Percentiles rank a stretch among this genome's conserved stretches.
Conservation (phyloP, 2,797 vertebrate species). For the Tinamus major region DNA sequence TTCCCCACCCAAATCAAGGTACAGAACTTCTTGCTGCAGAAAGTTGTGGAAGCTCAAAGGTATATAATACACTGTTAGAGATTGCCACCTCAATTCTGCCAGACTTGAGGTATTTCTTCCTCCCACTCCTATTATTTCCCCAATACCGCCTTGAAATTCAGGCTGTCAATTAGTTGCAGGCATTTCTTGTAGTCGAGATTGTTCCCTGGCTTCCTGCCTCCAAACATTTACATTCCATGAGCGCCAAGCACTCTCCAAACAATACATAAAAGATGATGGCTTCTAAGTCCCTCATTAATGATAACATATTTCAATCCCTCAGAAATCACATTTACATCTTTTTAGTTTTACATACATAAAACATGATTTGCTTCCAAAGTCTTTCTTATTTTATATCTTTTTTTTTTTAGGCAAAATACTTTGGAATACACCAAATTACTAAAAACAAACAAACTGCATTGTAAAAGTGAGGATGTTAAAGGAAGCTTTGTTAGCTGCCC, state of each 20-base stretch:
- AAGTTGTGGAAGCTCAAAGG: neutral
- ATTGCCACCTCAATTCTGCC: neutral
- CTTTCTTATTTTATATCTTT: neutral
- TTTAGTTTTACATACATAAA: neutral
- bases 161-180: neutral
- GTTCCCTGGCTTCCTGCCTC: neutral
- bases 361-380: neutral
- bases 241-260: neutral
- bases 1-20: neutral
- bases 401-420: neutral
- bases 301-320: neutral
- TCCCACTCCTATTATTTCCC: neutral
- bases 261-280: neutral
- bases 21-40: neutral
- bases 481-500: neutral
- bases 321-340: neutral
- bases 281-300: neutral
- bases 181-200: neutral
- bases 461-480: neutral
- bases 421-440: neutral
- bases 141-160: conserved; percentile 14
- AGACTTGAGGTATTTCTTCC: neutral
- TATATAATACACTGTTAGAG: neutral
- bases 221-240: neutral
- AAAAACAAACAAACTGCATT: neutral